These are phyloP conservation scores for Pungitius pungitius DNA, from an alignment of 2,113 vertebrate genomes.

Conservation along the genomic window DNA sequence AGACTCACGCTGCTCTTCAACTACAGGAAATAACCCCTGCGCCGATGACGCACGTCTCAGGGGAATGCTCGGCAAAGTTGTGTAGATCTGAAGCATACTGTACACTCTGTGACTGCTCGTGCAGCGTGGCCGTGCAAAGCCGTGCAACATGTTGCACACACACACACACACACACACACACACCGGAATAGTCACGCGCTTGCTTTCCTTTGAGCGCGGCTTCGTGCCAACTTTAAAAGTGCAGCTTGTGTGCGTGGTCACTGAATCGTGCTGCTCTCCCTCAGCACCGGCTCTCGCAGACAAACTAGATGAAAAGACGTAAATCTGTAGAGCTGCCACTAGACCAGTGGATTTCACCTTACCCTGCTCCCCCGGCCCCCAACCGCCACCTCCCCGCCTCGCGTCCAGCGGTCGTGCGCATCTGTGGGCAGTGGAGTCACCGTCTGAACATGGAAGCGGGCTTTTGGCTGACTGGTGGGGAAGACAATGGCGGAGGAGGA, in stretches of 20 bases:
- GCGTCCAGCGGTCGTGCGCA: constrained; percentile 60
- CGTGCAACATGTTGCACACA: constrained; percentile 39
- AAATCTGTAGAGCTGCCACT: constrained; percentile 68
- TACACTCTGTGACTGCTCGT: constrained; percentile 37
- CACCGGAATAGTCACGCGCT: background rate
- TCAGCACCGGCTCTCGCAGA: constrained; percentile 29
- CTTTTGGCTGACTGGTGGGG: constrained; percentile 65
- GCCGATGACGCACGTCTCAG: constrained; percentile 70
- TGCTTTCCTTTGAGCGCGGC: constrained; percentile 1
- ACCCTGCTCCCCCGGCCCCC: constrained; percentile 20
- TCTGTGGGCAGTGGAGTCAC: constrained; percentile 60
- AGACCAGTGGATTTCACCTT: constrained; percentile 56
- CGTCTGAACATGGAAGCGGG: constrained; percentile 55
- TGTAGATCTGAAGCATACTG: constrained; percentile 48
- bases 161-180: constrained; percentile 4
- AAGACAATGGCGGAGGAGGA: constrained; percentile 67
- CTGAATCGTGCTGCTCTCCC: constrained; percentile 31
- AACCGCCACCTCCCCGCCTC: constrained; percentile 25
- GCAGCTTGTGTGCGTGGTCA: constrained; percentile 14
- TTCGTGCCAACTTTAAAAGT: constrained; percentile 29
- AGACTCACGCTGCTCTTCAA: constrained; percentile 69
- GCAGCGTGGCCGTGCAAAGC: constrained; percentile 19
- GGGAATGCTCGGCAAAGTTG: constrained; percentile 63
- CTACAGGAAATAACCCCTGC: constrained; percentile 76
- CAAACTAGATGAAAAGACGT: constrained; percentile 50